A percentile compares a stretch with the other conserved stretches of the same genome.
phyloP scores from a whole-genome alignment of 2,888 invertebrate species.

The Prosapia bicincta region DNA sequence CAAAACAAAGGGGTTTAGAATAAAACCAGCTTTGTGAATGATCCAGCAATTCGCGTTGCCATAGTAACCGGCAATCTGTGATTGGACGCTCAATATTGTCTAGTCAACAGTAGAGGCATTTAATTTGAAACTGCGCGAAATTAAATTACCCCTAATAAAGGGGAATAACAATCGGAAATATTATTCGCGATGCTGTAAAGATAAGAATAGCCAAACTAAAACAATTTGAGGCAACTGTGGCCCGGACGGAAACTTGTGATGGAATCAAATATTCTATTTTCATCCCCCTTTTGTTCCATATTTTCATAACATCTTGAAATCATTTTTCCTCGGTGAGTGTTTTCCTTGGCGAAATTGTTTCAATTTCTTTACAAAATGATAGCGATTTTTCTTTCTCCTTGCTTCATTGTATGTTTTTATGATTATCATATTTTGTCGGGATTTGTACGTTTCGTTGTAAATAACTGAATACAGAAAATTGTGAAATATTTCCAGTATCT shows the following conservation, averaged over 20 bases:
- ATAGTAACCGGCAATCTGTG: background rate
- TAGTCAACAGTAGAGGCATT: background rate
- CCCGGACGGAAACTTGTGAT: background rate
- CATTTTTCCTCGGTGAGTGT: background rate
- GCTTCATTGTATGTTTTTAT: background rate
- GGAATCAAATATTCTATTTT: constrained; percentile 4
- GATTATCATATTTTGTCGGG: background rate
- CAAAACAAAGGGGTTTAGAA: too few species aligned
- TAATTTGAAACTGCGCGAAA: background rate
- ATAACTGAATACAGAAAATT: too few species aligned
- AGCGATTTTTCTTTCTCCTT: background rate
- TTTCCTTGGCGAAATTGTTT: background rate
- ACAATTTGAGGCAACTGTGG: background rate
- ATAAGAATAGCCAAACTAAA: background rate
- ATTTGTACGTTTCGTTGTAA: too few species aligned
- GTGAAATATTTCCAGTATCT: too few species aligned
- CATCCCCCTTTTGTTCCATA: background rate
- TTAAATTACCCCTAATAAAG: background rate
- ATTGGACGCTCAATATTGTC: background rate
- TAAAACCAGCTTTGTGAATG: too few species aligned
- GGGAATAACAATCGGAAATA: background rate
- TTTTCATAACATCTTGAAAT: background rate
- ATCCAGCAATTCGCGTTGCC: background rate
- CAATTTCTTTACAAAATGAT: background rate
- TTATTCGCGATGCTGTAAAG: background rate